Conservation (phyloP, 2,113 vertebrate species). For the Poeciliopsis occidentalis region DNA sequence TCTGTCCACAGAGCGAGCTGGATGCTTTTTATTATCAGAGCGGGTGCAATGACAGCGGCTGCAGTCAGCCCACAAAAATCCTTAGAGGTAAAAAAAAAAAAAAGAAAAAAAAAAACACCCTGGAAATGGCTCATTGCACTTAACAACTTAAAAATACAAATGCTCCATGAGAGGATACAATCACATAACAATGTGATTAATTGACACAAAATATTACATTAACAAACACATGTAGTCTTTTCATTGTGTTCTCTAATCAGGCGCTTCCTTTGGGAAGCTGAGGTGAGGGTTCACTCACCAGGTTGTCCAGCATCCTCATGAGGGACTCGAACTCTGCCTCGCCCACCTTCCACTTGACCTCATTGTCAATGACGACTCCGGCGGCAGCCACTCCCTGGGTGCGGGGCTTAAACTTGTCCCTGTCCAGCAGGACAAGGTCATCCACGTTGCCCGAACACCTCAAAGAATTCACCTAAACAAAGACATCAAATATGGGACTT, state of each 20-base stretch:
- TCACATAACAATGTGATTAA: constrained; percentile 7
- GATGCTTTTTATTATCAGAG: constrained; percentile 39
- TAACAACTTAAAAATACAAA: constrained; percentile 12
- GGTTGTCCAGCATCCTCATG: constrained; percentile 97
- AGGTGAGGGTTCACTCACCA: constrained; percentile 83
- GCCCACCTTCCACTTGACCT: constrained; percentile 92
- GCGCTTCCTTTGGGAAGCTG: constrained; percentile 52
- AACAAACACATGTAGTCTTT: constrained; percentile 12
- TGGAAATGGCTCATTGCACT: not conserved
- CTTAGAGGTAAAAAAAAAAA: not conserved
- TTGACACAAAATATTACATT: constrained; percentile 16
- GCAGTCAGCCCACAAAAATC: not conserved
- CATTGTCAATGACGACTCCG: constrained; percentile 84
- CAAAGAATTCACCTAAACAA: constrained; percentile 86
- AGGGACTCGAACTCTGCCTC: constrained; percentile 94
- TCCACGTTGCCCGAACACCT: constrained; percentile 86
- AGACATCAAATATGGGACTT: not conserved
- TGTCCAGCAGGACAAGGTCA: constrained; percentile 88
- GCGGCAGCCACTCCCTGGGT: constrained; percentile 78
- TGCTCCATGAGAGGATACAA: not conserved
- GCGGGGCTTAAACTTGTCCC: constrained; percentile 85
- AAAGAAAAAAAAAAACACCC: not conserved
- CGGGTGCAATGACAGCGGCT: constrained; percentile 16
- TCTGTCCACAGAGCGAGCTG: constrained; percentile 33
- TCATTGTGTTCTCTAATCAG: constrained; percentile 54